Percentiles rank a stretch among this genome's conserved stretches.
Conservation (phyloP, 2,113 vertebrate genomes). For the Gavia stellata region DNA sequence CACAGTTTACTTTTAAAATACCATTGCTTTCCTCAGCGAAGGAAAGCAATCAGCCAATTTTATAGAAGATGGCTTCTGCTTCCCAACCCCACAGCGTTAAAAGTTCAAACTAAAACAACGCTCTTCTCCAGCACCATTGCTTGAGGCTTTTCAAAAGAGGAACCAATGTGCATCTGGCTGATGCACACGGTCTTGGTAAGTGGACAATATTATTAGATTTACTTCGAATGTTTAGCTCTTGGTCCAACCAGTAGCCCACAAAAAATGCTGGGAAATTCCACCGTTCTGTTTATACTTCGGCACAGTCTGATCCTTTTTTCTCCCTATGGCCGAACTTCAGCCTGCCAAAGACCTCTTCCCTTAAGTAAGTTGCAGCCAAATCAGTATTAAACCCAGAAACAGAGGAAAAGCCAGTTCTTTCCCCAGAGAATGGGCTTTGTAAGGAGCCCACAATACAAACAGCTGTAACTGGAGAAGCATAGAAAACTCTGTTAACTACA, state of each 20-base stretch:
- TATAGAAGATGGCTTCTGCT: not conserved
- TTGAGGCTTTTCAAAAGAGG: not conserved
- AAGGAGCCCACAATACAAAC: not conserved
- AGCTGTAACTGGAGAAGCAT: not conserved
- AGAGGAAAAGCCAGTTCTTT: not conserved
- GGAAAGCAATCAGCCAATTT: conserved; percentile 26
- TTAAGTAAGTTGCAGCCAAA: not conserved
- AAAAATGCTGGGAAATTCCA: not conserved
- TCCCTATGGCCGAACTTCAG: not conserved
- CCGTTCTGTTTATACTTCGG: not conserved
- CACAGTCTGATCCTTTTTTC: not conserved
- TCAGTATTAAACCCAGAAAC: not conserved
- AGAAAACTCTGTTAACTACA: not conserved
- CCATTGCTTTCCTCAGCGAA: not conserved
- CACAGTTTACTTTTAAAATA: conserved; percentile 52
- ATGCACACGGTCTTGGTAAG: not conserved
- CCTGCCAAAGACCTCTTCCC: not conserved
- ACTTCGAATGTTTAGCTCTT: not conserved
- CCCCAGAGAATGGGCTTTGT: not conserved
- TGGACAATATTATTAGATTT: not conserved
- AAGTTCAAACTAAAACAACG: conserved; percentile 38
- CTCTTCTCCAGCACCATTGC: not conserved
- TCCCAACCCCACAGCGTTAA: not conserved
- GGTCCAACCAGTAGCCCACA: not conserved
- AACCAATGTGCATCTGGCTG: not conserved